Base-by-base conservation (phyloP, 2,888 invertebrate genomes). In the Podabrus alpinus region DNA sequence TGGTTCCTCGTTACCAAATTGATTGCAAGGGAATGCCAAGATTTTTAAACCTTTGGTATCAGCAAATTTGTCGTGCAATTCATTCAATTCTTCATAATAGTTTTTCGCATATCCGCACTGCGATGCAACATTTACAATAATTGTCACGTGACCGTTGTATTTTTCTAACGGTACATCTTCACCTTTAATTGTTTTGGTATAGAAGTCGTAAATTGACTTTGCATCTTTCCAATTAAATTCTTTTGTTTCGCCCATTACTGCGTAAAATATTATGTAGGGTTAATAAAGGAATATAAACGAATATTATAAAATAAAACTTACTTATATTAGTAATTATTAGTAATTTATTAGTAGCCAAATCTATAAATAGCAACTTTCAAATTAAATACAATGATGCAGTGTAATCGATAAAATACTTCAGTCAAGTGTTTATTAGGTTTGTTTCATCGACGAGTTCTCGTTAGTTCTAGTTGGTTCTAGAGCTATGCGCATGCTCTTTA, bases 51-150 rank as follows among this genome's bases (percentile, higher is more conserved):
- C 92, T 87, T 93, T 91, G 76, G 90, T 90, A 83, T 94, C 94
- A 61, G 89, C 91, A 86, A 93, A 94, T 84, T 94, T 90, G 72
- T 93, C 92, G 85, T 93, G 91, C 77, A 97, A 86, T 83, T 93
- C 92, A 85, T 94, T 93, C 75, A 97, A 88, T 87, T 96, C 94
- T 81, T 93, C 93, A 88, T 96, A 97, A 88, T 96, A 94, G 79
- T 92, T 92, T 72, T 92, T 90, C 0, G 96, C 95, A 72, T 94
- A 90, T 15, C 96, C 96, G 88, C 96, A 96, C 85, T 95, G 92
- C 5, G 94, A 94, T 7, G 97, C 97, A 59, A 97, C 96, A 86
- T 97, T 97, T 13, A 96, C 95, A 79, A 97, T 93, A 72, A 97
- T 88, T 80, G 93, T 91, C 68, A 95, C 95, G 87, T 95, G 92